Conservation (phyloP, 2,797 vertebrate species). For the Arrhamphus sclerolepis region DNA sequence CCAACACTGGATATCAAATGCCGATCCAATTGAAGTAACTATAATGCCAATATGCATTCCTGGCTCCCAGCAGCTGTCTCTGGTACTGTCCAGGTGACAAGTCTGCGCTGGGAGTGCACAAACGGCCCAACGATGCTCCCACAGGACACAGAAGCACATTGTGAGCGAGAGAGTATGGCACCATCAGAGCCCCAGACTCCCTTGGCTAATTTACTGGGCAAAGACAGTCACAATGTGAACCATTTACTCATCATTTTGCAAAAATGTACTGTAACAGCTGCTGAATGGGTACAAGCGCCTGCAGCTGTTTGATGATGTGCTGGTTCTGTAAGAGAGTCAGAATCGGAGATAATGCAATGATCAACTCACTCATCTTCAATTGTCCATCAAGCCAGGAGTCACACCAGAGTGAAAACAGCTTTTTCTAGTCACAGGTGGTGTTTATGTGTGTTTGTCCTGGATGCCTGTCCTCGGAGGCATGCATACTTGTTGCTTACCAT, state of each 20-base stretch:
- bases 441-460: slow-evolving; percentile 2
- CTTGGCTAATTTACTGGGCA: slow-evolving; percentile 56
- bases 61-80: slow-evolving; percentile 36
- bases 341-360: slow-evolving; percentile 28
- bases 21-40: slow-evolving; percentile 8
- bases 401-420: slow-evolving; percentile 23
- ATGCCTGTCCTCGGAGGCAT: neutral
- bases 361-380: slow-evolving; percentile 34
- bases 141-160: slow-evolving; percentile 29
- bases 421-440: slow-evolving; percentile 19
- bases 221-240: slow-evolving; percentile 39
- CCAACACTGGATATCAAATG: slow-evolving; percentile 9
- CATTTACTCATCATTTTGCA: slow-evolving; percentile 48
- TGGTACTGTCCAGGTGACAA: slow-evolving; percentile 8
- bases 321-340: slow-evolving; percentile 48
- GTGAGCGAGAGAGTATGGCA: slow-evolving; percentile 14
- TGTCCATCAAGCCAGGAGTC: slow-evolving; percentile 30
- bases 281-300: slow-evolving; percentile 45
- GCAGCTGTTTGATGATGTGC: slow-evolving; percentile 61
- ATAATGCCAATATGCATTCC: slow-evolving; percentile 29
- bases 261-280: slow-evolving; percentile 60
- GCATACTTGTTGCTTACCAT: neutral
- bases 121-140: slow-evolving; percentile 30
- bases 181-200: slow-evolving; percentile 30
- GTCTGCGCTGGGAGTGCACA: slow-evolving; percentile 20